Conservation (phyloP, 1,140 invertebrate species). For the Tetragonula clypearis region DNA sequence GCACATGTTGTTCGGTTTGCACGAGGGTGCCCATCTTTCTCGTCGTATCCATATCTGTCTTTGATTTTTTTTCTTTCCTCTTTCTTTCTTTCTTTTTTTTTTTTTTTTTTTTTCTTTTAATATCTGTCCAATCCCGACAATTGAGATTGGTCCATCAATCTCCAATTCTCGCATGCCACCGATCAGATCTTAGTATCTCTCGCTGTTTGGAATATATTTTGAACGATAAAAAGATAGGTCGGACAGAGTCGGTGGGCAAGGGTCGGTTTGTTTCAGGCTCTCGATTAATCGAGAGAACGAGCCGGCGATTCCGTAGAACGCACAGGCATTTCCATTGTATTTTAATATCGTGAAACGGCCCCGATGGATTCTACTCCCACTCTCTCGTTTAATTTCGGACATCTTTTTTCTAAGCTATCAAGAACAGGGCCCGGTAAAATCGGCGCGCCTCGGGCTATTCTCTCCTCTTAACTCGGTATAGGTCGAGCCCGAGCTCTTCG, state of each 20-base stretch:
- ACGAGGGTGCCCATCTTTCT: constrained; percentile 57
- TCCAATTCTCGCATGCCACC: constrained; percentile 27
- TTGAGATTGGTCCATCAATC: constrained; percentile 48
- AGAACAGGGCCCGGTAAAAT: constrained; percentile 53
- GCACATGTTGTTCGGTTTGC: constrained; percentile 68
- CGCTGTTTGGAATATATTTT: not conserved
- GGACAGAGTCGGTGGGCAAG: not conserved
- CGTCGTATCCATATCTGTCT: constrained; percentile 28
- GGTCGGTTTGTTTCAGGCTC: constrained; percentile 12
- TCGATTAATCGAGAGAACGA: constrained; percentile 11
- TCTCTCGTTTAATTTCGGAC: constrained; percentile 57
- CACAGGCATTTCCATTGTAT: constrained; percentile 41
- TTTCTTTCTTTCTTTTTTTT: not conserved
- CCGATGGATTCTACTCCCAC: constrained; percentile 19
- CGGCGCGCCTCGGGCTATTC: constrained; percentile 58
- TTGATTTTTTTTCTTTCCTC: not conserved
- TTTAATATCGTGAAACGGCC: constrained; percentile 47
- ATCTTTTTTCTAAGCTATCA: constrained; percentile 55
- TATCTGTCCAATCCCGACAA: constrained; percentile 54
- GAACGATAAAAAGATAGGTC: not conserved
- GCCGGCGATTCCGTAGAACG: constrained; percentile 44
- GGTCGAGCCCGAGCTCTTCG: constrained; percentile 14
- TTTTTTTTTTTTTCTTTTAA: constrained; percentile 48
- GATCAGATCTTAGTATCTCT: constrained; percentile 10
- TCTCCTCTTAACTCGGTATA: constrained; percentile 41